Conservation (phyloP, 2,888 invertebrate species). For the Odontocolon sp. region DNA sequence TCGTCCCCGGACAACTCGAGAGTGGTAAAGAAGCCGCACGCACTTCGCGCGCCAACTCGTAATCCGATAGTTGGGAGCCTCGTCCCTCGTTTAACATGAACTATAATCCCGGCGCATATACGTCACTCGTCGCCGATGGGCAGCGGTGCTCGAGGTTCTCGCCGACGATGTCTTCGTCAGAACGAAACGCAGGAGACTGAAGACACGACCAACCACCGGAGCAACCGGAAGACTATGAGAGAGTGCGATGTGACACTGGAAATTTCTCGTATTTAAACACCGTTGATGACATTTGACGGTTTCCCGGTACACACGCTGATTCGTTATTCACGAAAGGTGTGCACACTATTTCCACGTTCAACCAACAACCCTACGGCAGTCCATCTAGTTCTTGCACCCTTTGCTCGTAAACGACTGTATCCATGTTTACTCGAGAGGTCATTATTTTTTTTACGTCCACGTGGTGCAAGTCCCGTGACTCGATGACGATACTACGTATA, state of each 20-base stretch:
- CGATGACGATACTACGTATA: not conserved
- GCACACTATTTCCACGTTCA: not conserved
- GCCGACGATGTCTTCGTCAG: not conserved
- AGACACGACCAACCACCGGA: not conserved
- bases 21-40: conserved; percentile 48
- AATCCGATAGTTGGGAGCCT: conserved; percentile 51
- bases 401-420: conserved; percentile 22
- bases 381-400: not conserved
- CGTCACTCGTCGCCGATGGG: conserved; percentile 27
- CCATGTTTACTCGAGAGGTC: conserved; percentile 16
- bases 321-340: not conserved
- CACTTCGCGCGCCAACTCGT: conserved; percentile 51
- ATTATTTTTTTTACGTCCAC: conserved; percentile 29
- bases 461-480: not conserved
- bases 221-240: not conserved
- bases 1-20: not conserved
- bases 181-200: not conserved
- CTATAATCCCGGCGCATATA: conserved; percentile 9
- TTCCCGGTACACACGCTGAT: too few relatives aligned
- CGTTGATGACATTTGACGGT: too few relatives aligned
- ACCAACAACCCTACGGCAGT: conserved; percentile 3
- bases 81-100: conserved; percentile 27
- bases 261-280: too few relatives aligned
- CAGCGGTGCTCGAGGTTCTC: not conserved
- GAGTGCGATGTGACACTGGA: not conserved